phyloP scores from a whole-genome alignment of 2,797 vertebrate species.

The Mallotus villosus region DNA sequence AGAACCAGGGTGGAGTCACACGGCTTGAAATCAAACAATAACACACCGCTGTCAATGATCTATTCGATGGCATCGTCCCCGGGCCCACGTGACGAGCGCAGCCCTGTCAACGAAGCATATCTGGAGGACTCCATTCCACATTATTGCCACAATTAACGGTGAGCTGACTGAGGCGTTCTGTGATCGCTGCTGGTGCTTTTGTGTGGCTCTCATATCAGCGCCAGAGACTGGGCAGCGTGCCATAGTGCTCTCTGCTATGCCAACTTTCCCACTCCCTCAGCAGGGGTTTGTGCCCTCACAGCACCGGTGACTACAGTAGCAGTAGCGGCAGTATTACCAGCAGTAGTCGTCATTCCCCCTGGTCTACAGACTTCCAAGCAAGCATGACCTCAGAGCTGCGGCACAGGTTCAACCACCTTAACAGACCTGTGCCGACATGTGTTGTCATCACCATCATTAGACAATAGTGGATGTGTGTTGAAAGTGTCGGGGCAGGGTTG shows the following conservation, averaged over 20 bases:
- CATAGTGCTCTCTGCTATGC: background rate
- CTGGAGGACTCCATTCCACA: conserved; percentile 9
- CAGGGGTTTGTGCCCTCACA: conserved; percentile 2
- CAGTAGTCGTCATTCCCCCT: background rate
- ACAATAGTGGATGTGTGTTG: background rate
- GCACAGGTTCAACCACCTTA: conserved; percentile 64
- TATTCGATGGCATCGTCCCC: background rate
- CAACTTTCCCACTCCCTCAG: background rate
- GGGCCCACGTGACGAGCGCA: background rate
- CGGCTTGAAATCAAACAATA: background rate
- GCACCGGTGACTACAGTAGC: background rate
- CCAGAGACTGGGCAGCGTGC: background rate
- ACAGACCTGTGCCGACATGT: conserved; percentile 42
- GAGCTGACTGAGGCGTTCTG: background rate
- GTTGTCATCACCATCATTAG: conserved; percentile 1
- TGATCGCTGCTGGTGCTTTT: background rate
- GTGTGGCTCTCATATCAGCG: background rate
- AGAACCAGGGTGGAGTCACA: conserved; percentile 2
- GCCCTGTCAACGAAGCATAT: conserved; percentile 1
- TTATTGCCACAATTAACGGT: background rate
- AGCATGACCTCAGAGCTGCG: conserved; percentile 30
- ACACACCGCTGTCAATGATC: background rate
- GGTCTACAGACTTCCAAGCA: conserved; percentile 20
- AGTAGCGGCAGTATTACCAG: background rate
- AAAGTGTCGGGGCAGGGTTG: background rate